Percentiles rank a stretch among this genome's conserved stretches.
phyloP scores from a whole-genome alignment of 2,888 invertebrate genomes.

The Thymelicus lineola region DNA sequence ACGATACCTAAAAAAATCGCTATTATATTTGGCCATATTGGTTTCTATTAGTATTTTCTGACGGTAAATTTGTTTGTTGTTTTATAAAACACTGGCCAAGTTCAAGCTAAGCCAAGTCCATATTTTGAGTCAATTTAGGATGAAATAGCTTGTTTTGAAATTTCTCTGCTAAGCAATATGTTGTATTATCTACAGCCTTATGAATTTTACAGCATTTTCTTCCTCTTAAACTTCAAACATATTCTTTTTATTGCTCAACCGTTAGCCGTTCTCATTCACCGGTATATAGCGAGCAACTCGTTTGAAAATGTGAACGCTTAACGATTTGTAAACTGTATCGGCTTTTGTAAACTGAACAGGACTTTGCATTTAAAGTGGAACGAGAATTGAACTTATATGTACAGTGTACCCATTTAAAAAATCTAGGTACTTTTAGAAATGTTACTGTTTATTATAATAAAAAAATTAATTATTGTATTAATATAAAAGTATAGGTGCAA shows the following conservation, averaged over 20 bases:
- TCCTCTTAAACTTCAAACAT: background rate
- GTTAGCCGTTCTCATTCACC: background rate
- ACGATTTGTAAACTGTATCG: conserved; percentile 14
- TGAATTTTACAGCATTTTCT: background rate
- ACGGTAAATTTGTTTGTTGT: too few relatives aligned
- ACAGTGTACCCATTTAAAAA: background rate
- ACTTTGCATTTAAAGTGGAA: background rate
- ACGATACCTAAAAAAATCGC: too few relatives aligned
- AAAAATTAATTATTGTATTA: too few relatives aligned
- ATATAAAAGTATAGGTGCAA: too few relatives aligned
- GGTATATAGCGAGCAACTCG: background rate
- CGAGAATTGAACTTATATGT: background rate
- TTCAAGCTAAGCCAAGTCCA: too few relatives aligned
- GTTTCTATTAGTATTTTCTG: too few relatives aligned
- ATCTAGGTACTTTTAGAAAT: background rate
- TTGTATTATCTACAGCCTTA: background rate
- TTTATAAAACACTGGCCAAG: too few relatives aligned
- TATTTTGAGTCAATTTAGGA: too few relatives aligned
- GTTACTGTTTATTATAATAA: too few relatives aligned
- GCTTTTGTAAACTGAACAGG: conserved; percentile 10
- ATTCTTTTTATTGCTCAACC: background rate
- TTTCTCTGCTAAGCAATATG: background rate
- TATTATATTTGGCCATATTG: too few relatives aligned
- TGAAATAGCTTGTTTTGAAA: background rate
- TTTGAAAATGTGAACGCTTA: conserved; percentile 11